Percentiles rank a stretch among this genome's conserved stretches.
Evolutionary conservation across 2,113 vertebrate genomes (phyloP).

Genomic region (Acrocephalus arundinaceus): DNA sequence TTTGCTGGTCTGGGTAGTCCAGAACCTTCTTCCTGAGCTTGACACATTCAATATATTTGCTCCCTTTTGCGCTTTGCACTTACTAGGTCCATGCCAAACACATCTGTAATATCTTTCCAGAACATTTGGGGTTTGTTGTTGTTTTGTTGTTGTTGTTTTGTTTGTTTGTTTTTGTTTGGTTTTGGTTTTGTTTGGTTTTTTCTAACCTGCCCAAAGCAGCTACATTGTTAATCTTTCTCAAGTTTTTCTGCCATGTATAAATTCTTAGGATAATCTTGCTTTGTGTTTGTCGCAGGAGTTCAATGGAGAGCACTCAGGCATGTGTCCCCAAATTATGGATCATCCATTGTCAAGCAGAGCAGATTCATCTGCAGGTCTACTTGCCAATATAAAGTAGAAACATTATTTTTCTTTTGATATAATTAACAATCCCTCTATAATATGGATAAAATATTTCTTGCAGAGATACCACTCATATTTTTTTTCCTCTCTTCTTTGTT

Average conservation of each 20-base stretch:
- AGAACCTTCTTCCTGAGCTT: not conserved
- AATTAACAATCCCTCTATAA: not conserved
- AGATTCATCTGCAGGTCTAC: slow-evolving; percentile 1
- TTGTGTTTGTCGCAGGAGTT: not conserved
- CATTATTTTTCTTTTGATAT: slow-evolving; percentile 18
- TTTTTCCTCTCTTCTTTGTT: not conserved
- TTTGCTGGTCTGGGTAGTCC: not conserved
- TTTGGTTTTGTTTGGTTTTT: no score
- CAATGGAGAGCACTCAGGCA: not conserved
- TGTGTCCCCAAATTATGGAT: not conserved
- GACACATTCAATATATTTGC: not conserved
- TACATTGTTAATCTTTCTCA: not conserved
- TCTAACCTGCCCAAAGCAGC: not conserved
- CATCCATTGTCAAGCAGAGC: not conserved
- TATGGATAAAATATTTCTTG: not conserved
- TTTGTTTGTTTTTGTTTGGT: fast-evolving
- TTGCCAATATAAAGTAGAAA: not conserved
- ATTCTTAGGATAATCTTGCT: slow-evolving; percentile 3
- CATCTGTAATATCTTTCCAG: not conserved
- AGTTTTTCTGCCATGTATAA: not conserved
- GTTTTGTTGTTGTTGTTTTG: not conserved
- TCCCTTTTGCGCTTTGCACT: not conserved
- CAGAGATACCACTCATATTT: not conserved
- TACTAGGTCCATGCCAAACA: not conserved
- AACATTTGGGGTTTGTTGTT: fast-evolving